Base-by-base conservation (phyloP, 2,888 invertebrate species). In the Magallana nippona region DNA sequence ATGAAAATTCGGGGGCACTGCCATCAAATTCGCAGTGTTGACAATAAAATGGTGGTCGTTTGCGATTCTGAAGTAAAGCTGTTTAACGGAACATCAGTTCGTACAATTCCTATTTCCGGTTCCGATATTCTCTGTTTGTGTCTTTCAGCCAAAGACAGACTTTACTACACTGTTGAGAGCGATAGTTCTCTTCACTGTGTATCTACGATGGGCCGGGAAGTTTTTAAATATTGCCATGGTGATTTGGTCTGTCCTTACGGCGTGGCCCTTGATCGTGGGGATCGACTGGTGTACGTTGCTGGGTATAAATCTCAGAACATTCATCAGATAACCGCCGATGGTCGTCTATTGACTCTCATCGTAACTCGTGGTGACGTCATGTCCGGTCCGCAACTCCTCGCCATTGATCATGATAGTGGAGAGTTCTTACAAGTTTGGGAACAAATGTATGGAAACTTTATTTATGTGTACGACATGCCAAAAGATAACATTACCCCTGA, bases 1-100 rank as follows among this genome's bases (percentile, higher is more conserved):
- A 79, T 79, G 79, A 79, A 79, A 57, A 79, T 79, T 57, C 79
- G 79, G n/a, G 79, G 79, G 17, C 56, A 57, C 22, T 79, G 79
- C 5, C 55, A 22, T 13, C 55, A 79, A 19, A 79, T 79, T 11
- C 57, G 56, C 13, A 79, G 22, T 27, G 19, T 19, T 1, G 57
- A 79, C 27, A 57, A 56, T 27, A 79, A 79, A 19, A 79, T 79
- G 55, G 22, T 79, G 13, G 55, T 79, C 57, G 56, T 79, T 55
- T 79, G 79, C 22, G 79, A 56, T 10, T 19, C 79, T 5, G 79
- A 79, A 19, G 57, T 79, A 10, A 79, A 79, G 22, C 8, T 79
- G 19, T 79, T 79, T 22, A 55, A 79, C 57, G 79, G 79, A 55
- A 79, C 79, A 10, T 79, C 79, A 13, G 79, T 79, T 10, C 55